Conservation (phyloP, 2,888 invertebrate species). For the Diabrotica balteata region DNA sequence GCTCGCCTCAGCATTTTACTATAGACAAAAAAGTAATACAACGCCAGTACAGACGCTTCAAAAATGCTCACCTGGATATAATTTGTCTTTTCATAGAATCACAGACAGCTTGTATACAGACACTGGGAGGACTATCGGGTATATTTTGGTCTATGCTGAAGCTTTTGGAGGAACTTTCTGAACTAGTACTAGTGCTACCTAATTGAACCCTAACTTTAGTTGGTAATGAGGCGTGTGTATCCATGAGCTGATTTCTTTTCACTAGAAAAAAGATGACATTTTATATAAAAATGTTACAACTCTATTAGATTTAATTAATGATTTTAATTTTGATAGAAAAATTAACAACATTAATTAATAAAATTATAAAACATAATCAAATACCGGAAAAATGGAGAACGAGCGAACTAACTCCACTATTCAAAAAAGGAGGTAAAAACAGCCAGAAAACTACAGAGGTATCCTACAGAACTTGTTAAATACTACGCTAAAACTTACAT, state of each 20-base stretch:
- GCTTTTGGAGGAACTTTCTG: slow-evolving; percentile 68
- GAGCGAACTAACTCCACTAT: too few relatives aligned
- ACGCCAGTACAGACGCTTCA: too few relatives aligned
- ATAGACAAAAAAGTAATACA: too few relatives aligned
- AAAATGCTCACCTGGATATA: slow-evolving; percentile 70
- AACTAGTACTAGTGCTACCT: slow-evolving; percentile 74
- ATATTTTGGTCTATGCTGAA: slow-evolving; percentile 62
- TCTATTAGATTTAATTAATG: background rate
- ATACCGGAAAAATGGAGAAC: too few relatives aligned
- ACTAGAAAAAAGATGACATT: slow-evolving; percentile 59
- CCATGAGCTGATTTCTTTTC: slow-evolving; percentile 73
- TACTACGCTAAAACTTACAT: too few relatives aligned
- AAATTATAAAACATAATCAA: too few relatives aligned
- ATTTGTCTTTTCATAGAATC: slow-evolving; percentile 95
- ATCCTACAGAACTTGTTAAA: too few relatives aligned
- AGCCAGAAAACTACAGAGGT: too few relatives aligned
- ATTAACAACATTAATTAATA: too few relatives aligned
- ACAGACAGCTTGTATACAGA: slow-evolving; percentile 72
- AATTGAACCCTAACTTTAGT: slow-evolving; percentile 60
- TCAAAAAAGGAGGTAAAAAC: too few relatives aligned
- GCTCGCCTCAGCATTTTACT: too few relatives aligned
- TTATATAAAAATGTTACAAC: background rate
- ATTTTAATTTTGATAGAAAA: too few relatives aligned
- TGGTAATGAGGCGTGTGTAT: slow-evolving; percentile 62
- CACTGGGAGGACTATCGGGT: slow-evolving; percentile 58